Evolutionary conservation across 2,888 invertebrate genomes (phyloP).

Genomic region (Dioctria rufipes): DNA sequence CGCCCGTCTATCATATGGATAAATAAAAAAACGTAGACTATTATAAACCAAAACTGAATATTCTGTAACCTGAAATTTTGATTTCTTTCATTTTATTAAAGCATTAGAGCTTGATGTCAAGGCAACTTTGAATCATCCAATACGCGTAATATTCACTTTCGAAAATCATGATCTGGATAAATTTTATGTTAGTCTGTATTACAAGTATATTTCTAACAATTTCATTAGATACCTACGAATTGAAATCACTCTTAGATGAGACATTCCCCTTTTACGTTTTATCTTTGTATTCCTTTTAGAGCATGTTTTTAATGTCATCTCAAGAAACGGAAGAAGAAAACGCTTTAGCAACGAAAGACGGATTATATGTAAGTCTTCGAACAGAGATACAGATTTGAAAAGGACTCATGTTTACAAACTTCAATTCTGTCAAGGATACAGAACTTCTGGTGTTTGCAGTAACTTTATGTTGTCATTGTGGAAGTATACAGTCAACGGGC

Average conservation of each 20-base stretch:
- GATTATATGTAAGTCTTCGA: conserved; percentile 26
- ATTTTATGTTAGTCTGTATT: too few relatives aligned
- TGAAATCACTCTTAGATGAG: neutral
- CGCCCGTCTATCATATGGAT: too few relatives aligned
- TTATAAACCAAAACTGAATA: too few relatives aligned
- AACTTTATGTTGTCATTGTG: neutral
- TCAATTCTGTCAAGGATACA: conserved; percentile 46
- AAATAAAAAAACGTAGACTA: too few relatives aligned
- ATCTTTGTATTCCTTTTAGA: conserved; percentile 30
- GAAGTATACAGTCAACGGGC: conserved; percentile 12
- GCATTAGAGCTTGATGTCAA: too few relatives aligned
- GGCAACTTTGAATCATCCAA: too few relatives aligned
- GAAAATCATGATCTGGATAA: too few relatives aligned
- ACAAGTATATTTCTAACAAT: neutral
- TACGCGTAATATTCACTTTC: too few relatives aligned
- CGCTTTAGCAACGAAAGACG: conserved; percentile 13
- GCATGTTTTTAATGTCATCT: conserved; percentile 36
- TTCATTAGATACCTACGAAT: conserved; percentile 15
- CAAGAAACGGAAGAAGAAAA: conserved; percentile 35
- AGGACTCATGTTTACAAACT: conserved; percentile 42
- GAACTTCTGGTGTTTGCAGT: conserved; percentile 2
- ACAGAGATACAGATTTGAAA: conserved; percentile 2
- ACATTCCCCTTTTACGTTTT: conserved; percentile 37
- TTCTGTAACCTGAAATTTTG: too few relatives aligned
- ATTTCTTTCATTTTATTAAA: too few relatives aligned